A percentile compares a stretch with the other conserved stretches of the same genome.
Conservation (phyloP, 2,797 vertebrate species). For the Loris lydekkerianus region DNA sequence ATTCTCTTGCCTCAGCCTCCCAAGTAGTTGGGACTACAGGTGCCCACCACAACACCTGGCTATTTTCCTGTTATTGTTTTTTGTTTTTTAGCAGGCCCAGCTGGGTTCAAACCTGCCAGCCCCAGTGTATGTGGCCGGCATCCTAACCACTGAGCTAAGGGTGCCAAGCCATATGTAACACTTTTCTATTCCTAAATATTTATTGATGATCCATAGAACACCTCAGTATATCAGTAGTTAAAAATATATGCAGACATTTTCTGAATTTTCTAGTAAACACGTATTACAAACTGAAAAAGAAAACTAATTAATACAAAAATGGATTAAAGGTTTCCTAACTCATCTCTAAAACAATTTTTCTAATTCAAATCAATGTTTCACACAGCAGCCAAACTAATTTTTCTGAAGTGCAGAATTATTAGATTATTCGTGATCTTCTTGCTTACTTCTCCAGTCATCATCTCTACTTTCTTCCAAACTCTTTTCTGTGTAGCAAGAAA, state of each 20-base stretch:
- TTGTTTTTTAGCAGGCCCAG: too few species aligned
- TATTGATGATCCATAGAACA: not conserved
- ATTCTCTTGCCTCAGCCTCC: too few species aligned
- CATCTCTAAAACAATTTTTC: slow-evolving; percentile 4
- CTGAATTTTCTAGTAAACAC: not conserved
- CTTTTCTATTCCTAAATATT: not conserved
- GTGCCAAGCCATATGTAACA: not conserved
- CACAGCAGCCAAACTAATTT: not conserved
- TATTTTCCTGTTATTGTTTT: too few species aligned
- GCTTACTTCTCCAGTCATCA: not conserved
- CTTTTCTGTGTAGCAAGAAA: not conserved
- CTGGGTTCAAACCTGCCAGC: too few species aligned
- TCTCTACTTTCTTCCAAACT: not conserved
- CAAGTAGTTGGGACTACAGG: too few species aligned
- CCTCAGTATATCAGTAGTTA: not conserved
- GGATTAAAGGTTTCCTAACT: not conserved
- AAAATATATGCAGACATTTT: not conserved
- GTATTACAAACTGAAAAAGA: not conserved
- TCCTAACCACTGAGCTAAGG: too few species aligned
- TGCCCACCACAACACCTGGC: too few species aligned
- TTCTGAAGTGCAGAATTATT: not conserved
- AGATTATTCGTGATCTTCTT: not conserved
- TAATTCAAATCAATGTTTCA: slow-evolving; percentile 9
- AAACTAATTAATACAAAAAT: slow-evolving; percentile 16
- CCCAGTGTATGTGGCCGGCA: too few species aligned